Base-by-base conservation (phyloP, 2,113 vertebrate genomes). In the Miniopterus natalensis region DNA sequence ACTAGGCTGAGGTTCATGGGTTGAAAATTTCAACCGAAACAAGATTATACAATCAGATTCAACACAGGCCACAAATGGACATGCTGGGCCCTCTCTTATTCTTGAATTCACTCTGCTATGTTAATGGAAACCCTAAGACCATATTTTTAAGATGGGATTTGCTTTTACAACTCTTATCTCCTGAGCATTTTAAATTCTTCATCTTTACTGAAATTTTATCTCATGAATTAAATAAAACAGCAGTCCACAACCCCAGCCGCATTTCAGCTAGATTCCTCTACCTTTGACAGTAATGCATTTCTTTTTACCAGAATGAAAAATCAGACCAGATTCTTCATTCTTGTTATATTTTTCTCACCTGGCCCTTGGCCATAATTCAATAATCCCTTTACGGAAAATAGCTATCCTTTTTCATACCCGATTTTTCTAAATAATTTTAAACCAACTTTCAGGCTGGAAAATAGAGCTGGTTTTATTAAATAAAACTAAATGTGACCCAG, bases 391-490 rank as follows among this genome's bases (percentile, higher is more conserved):
- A 13, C 73, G n/a, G 47, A 83, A 93, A 93, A 73, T n/a, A 90
- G 23, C 40, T 74, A 36, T 80, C 7, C 2, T 45, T 92, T 75
- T 92, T 73, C 45, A 75, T 84, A 36, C 27, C 78, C 21, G 59
- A 17, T 65, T 49, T 90, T 83, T 57, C 40, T 47, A 70, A 88
- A 90, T 89, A 84, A 80, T 88, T 92, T 42, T 66, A 92, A 92
- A 74, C 36, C 80, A 53, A 4, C 61, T 92, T 77, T 84, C 87
- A 95, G 53, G 84, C 74, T 68, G 15, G 68, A 73, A 97, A 84
- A 70, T 49, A 74, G 4, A 71, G 42, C 31, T 53, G 51, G 7
- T 86, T 65, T 89, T 96, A 74, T 84, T 40, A 83, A 84, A 63
- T 84, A 51, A 77, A 94, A 83, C 55, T 53, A 83, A 75, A 36